Evolutionary conservation across 2,888 invertebrate species (phyloP), one percentile per base, ranked within the genome.

Genomic region (Agrilus mali): DNA sequence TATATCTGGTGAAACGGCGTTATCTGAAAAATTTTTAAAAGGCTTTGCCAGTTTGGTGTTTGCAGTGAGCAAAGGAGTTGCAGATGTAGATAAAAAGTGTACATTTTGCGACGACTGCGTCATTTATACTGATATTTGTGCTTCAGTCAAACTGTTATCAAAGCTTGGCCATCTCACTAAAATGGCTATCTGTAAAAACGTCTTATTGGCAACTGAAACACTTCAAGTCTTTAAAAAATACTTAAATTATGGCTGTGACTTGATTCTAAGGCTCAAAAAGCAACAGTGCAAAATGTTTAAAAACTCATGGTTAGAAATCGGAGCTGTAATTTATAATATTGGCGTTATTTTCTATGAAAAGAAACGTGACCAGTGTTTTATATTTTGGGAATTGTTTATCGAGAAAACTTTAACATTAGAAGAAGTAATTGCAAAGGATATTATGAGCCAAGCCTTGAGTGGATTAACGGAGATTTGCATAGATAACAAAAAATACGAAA

Each of bases 271-370:
- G 1, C 27, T 54, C 12, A 53, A 55, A 41, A 39, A 43, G 7
- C 31, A 46, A n/a, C 45, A 51, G 16, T 52, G 51, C 40, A 43
- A 48, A 22, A 44, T 43, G 22, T 57, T 54, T 52, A 48, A 46
- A 33, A 40, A 33, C 8, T 36, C 35, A 32, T 56, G 54, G 52
- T 47, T 38, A 16, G 39, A 45, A 15, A 20, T 53, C 14, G 50
- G 46, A 13, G 37, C 47, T 7, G 36, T 44, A 14, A 42, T 53
- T 10, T 52, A 55, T 44, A 57, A 57, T 43, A 47, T 52, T 22
- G 53, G 52, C 14, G 47, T 51, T 22, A 40, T 45, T 20, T 43
- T 56, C 13, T 49, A 46, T 16, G 5, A 38, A 12, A 31, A 42
- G 27, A 46, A 46, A 45, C 27, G 39, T 27, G 15, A 13, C 7